Evolutionary conservation across 2,113 vertebrate genomes (phyloP).

Genomic region (Indri indri): DNA sequence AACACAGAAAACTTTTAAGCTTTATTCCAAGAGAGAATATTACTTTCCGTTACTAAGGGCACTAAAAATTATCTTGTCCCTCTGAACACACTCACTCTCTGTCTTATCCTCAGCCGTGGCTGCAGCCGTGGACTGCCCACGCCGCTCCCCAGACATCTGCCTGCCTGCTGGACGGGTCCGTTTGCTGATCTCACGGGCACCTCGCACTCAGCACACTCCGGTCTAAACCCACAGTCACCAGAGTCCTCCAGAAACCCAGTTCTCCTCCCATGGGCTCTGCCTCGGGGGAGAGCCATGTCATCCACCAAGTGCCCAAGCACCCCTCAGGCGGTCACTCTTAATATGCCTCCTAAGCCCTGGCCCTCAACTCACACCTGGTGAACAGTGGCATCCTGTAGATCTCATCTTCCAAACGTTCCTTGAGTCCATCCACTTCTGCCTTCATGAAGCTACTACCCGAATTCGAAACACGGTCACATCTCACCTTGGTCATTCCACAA

Average conservation of each 20-base stretch:
- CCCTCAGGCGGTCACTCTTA: background rate
- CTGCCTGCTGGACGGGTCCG: background rate
- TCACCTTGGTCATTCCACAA: background rate
- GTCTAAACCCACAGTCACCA: background rate
- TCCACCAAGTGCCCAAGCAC: background rate
- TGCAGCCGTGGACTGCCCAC: background rate
- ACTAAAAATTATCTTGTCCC: background rate
- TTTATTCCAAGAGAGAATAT: background rate
- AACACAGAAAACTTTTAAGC: background rate
- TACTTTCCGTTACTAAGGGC: background rate
- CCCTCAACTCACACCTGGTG: background rate
- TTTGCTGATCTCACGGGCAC: background rate
- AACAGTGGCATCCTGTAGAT: background rate
- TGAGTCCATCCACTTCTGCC: background rate
- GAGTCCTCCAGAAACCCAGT: background rate
- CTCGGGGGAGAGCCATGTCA: background rate
- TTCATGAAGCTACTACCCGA: background rate
- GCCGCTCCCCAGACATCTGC: background rate
- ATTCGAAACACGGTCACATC: background rate
- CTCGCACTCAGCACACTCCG: background rate
- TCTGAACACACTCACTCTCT: background rate
- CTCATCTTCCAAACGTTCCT: background rate
- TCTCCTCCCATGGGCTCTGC: background rate
- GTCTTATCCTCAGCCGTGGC: background rate
- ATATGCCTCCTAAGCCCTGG: background rate